These are phyloP conservation scores for Lasioglossum oenotherae DNA, from an alignment of 2,888 invertebrate genomes.

Conservation along the genomic window DNA sequence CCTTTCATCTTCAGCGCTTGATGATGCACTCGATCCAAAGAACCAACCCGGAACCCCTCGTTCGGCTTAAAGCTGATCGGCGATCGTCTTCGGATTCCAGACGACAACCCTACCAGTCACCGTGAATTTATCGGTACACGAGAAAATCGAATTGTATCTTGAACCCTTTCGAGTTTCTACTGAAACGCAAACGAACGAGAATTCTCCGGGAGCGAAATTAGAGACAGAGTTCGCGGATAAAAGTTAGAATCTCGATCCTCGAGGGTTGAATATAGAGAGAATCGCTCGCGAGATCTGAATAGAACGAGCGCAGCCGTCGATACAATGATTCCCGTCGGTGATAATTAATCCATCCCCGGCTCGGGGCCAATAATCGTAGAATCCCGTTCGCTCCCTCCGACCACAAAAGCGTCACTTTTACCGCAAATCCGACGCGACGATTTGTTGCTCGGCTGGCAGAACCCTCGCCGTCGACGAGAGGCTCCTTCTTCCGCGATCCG, in stretches of 20 bases:
- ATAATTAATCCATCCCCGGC: background rate
- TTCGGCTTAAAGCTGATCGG: slow-evolving; percentile 31
- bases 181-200: background rate
- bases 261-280: background rate
- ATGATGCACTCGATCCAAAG: slow-evolving; percentile 77
- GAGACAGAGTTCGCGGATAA: background rate
- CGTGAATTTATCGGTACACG: background rate
- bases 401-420: slow-evolving; percentile 33
- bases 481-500: slow-evolving; percentile 71
- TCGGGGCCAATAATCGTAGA: background rate
- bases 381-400: slow-evolving; percentile 16
- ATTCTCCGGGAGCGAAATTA: background rate
- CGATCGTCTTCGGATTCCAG: background rate
- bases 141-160: too few relatives aligned
- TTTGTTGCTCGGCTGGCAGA: slow-evolving; percentile 64
- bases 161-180: background rate
- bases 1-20: slow-evolving; percentile 80
- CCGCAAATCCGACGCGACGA: slow-evolving; percentile 60
- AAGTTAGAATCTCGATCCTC: background rate
- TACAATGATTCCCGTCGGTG: slow-evolving; percentile 1
- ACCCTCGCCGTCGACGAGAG: slow-evolving; percentile 28
- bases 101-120: background rate
- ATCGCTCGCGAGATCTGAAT: background rate
- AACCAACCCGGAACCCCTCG: slow-evolving; percentile 48
- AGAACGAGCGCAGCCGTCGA: background rate